phyloP scores from a whole-genome alignment of 2,888 invertebrate genomes.

The Apotomis capreana region DNA sequence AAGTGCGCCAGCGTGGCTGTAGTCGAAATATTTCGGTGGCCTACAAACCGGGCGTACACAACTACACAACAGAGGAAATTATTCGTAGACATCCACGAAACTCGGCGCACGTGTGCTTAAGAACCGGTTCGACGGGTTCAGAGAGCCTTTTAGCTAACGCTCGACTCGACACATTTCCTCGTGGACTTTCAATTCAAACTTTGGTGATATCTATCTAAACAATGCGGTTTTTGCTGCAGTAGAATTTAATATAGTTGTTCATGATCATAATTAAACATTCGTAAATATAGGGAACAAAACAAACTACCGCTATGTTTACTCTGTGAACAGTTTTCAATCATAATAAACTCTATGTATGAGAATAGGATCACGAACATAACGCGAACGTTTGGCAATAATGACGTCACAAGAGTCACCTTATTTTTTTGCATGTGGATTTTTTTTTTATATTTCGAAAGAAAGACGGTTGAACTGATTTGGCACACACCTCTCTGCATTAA shows the following conservation, averaged over 20 bases:
- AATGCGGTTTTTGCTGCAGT: background rate
- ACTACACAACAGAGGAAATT: slow-evolving; percentile 18
- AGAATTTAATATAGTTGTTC: no score
- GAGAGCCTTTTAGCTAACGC: slow-evolving; percentile 22
- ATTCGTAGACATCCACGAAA: slow-evolving; percentile 36
- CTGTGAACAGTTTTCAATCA: no score
- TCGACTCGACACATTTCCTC: slow-evolving; percentile 35
- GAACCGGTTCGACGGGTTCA: slow-evolving; percentile 38
- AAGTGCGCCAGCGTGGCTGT: slow-evolving; percentile 19
- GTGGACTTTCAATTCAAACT: slow-evolving; percentile 30
- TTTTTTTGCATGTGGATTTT: no score
- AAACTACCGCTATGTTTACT: no score
- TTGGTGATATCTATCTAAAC: slow-evolving; percentile 14
- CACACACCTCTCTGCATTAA: no score
- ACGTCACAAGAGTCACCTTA: no score
- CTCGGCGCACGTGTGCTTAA: slow-evolving; percentile 39
- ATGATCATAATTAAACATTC: no score
- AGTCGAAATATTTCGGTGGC: slow-evolving; percentile 27
- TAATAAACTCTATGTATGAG: no score
- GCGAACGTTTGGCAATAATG: no score
- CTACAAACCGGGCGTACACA: slow-evolving; percentile 20
- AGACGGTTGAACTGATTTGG: background rate
- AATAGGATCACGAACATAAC: no score
- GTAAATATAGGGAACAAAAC: no score
- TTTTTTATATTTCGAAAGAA: no score